A percentile compares a stretch with the other conserved stretches of the same genome.
These are phyloP conservation scores for Cryptoleucopteryx plumbea DNA, from an alignment of 2,113 vertebrate genomes.

Conservation along the genomic window DNA sequence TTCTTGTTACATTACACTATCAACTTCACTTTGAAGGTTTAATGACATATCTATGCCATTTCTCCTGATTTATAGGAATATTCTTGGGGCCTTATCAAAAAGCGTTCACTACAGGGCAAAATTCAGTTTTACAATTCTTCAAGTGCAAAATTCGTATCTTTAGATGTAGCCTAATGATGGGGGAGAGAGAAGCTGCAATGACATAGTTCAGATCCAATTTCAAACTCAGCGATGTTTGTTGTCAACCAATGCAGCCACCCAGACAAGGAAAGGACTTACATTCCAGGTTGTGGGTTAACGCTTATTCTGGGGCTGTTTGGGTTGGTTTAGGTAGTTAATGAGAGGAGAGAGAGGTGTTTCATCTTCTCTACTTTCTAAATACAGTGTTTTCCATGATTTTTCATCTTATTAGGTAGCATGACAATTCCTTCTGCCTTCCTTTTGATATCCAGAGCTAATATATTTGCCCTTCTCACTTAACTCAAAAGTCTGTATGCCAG, in stretches of 20 bases:
- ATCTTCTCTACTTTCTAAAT: background rate
- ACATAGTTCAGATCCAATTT: background rate
- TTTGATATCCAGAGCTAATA: background rate
- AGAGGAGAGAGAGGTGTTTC: background rate
- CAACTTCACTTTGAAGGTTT: background rate
- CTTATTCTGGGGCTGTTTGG: background rate
- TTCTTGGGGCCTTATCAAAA: background rate
- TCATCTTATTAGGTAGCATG: background rate
- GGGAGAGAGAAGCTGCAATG: background rate
- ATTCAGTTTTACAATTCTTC: background rate
- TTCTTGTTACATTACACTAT: background rate
- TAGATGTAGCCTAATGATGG: background rate
- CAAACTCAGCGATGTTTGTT: background rate
- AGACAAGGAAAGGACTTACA: background rate
- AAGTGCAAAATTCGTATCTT: background rate
- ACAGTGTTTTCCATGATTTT: background rate
- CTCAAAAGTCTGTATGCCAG: background rate
- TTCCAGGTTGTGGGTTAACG: background rate
- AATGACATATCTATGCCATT: background rate
- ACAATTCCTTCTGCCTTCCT: background rate
- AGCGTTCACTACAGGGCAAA: background rate
- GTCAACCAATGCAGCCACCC: background rate
- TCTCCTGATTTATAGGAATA: background rate
- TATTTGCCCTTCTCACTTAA: slow-evolving; percentile 18
- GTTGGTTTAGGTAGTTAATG: background rate